phyloP scores from a whole-genome alignment of 2,888 invertebrate species.

The Mellilla xanthometata region DNA sequence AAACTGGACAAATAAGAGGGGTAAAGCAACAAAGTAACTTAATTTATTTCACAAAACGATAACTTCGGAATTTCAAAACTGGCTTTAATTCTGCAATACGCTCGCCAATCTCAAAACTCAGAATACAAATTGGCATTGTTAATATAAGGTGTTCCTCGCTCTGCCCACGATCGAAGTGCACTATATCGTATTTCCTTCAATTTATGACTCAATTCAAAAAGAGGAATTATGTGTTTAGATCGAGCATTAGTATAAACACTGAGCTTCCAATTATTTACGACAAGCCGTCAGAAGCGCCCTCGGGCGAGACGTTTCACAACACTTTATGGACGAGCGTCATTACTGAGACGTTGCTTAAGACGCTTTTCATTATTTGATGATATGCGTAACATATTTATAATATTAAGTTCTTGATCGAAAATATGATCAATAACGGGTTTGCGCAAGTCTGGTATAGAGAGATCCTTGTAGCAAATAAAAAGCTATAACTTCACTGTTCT shows the following conservation, averaged over 20 bases:
- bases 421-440: conserved; percentile 9
- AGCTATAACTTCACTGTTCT: conserved; percentile 5
- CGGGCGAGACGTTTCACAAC: conserved; percentile 54
- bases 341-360: conserved; percentile 51
- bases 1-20: no score
- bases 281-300: conserved; percentile 47
- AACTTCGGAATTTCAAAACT: not conserved
- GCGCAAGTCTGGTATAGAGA: conserved; percentile 5
- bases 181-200: conserved; percentile 34
- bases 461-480: conserved; percentile 10
- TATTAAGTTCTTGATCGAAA: conserved; percentile 18
- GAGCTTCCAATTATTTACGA: conserved; percentile 71
- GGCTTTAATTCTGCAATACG: conserved; percentile 5
- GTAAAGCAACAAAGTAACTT: no score
- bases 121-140: conserved; percentile 23
- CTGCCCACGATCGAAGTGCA: conserved; percentile 42
- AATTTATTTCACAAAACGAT: no score
- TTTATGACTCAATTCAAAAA: conserved; percentile 69
- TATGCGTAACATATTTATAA: conserved; percentile 34
- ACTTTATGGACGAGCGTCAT: conserved; percentile 51
- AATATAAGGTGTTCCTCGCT: conserved; percentile 30
- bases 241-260: conserved; percentile 67
- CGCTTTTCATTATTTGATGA: conserved; percentile 52
- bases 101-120: conserved; percentile 9
- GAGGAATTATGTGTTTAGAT: conserved; percentile 64